Evolutionary conservation across 2,113 vertebrate species (phyloP).

Genomic region (Lucifuga dentata): DNA sequence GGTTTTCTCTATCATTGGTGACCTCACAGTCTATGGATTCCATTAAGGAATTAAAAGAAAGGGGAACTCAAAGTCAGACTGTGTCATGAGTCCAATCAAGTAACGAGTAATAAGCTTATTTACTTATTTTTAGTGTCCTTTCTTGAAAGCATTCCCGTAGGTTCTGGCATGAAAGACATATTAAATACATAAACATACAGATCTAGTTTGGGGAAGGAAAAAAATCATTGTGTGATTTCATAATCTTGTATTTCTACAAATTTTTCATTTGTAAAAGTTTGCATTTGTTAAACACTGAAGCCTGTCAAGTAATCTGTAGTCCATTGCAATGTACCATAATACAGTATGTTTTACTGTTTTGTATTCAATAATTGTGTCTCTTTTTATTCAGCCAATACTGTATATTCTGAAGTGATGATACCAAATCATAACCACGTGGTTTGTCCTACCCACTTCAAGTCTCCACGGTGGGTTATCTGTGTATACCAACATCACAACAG

Average conservation of each 20-base stretch:
- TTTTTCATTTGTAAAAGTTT: slow-evolving; percentile 5
- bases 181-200: background rate
- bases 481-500: no score
- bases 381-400: no score
- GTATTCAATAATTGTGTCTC: slow-evolving; percentile 13
- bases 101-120: slow-evolving; percentile 3
- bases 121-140: slow-evolving; percentile 10
- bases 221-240: no score
- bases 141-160: background rate
- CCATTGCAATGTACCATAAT: background rate
- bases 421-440: background rate
- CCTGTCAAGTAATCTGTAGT: background rate
- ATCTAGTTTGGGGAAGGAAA: background rate
- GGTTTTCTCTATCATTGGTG: slow-evolving; percentile 2
- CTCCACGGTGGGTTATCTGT: no score
- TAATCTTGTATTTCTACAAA: background rate
- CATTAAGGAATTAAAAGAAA: slow-evolving; percentile 27
- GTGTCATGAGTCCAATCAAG: slow-evolving; percentile 6
- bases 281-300: background rate
- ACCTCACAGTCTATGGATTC: slow-evolving; percentile 9
- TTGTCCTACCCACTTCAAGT: no score
- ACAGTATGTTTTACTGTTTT: background rate
- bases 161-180: no score
- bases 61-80: slow-evolving; percentile 21
- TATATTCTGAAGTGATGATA: no score